Evolutionary conservation across 2,888 invertebrate species (phyloP), one percentile per base, ranked within the genome.

Genomic region (Leptura quadrifasciata): DNA sequence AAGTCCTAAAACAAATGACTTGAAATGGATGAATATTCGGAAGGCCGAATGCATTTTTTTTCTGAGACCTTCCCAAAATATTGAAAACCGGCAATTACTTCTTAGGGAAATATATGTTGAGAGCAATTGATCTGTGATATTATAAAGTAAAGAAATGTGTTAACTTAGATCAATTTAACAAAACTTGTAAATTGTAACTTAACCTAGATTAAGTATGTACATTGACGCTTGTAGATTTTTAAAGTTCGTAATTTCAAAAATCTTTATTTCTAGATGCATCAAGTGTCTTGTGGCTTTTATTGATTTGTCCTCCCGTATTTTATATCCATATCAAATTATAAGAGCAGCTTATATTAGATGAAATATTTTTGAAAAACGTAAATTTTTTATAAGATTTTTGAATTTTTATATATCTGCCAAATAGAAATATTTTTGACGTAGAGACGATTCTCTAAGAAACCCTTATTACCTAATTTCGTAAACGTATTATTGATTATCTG

Each of bases 251-350:
- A 27, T 60, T 75, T 65, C 63, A 76, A 76, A 68, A 9, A 17
- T n/a, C 27, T 8, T 52, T 61, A 64, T 61, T 70, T 63, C 64
- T 78, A 78, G 78, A 76, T 68, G 78, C 78, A 78, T 72, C 58
- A 74, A 78, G 76, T 77, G 76, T 78, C 78, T 72, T 81, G 85
- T 84, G 84, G 86, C 85, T 86, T 85, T 85, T 84, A 84, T 84
- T 83, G 82, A 80, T 82, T 80, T 82, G 83, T 80, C 80, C 79
- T 82, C 79, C 80, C 83, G 76, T 79, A 74, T 80, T 78, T 76
- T 78, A 81, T 74, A 78, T 80, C 74, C 80, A 79, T 75, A 80
- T 75, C 78, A 70, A 76, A 74, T 61, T 77, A 74, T 75, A 77
- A 75, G 74, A 65, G 65, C 72, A 72, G 76, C 76, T 76, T 76